Conservation (phyloP, 2,113 vertebrate species). For the Oostethus manadensis region DNA sequence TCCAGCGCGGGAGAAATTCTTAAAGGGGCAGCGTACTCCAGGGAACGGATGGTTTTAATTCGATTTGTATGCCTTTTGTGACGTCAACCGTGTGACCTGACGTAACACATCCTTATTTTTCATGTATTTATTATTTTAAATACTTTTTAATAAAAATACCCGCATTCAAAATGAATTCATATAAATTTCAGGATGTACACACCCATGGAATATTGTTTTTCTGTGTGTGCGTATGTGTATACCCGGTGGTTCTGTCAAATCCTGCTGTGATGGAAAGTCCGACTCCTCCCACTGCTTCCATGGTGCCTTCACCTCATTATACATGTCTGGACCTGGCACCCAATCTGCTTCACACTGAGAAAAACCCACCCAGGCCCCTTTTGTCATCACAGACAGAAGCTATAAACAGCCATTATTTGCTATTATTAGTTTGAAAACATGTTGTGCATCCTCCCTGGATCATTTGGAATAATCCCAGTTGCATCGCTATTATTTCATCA, state of each 20-base stretch:
- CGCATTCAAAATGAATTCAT: too few relatives aligned
- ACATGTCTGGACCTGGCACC: conserved; percentile 53
- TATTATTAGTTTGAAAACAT: too few relatives aligned
- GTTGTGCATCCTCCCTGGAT: too few relatives aligned
- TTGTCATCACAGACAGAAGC: not conserved
- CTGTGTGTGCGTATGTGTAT: not conserved
- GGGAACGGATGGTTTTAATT: too few relatives aligned
- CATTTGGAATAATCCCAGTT: too few relatives aligned
- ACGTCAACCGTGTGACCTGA: too few relatives aligned
- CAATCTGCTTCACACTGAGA: conserved; percentile 41
- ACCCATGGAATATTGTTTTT: not conserved
- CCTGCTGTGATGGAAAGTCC: conserved; percentile 52
- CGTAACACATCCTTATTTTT: too few relatives aligned
- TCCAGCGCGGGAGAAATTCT: conserved; percentile 43
- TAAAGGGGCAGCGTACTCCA: conserved; percentile 47
- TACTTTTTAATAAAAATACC: too few relatives aligned
- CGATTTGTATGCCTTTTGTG: too few relatives aligned
- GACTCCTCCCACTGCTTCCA: conserved; percentile 26
- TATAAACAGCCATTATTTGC: not conserved
- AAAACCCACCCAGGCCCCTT: not conserved
- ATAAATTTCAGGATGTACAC: too few relatives aligned
- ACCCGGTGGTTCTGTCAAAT: conserved; percentile 22
- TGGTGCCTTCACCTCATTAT: conserved; percentile 6
- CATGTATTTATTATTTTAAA: too few relatives aligned
- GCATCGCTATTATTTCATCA: not conserved